Conservation (phyloP, 2,113 vertebrate genomes). For the Candoia aspera region DNA sequence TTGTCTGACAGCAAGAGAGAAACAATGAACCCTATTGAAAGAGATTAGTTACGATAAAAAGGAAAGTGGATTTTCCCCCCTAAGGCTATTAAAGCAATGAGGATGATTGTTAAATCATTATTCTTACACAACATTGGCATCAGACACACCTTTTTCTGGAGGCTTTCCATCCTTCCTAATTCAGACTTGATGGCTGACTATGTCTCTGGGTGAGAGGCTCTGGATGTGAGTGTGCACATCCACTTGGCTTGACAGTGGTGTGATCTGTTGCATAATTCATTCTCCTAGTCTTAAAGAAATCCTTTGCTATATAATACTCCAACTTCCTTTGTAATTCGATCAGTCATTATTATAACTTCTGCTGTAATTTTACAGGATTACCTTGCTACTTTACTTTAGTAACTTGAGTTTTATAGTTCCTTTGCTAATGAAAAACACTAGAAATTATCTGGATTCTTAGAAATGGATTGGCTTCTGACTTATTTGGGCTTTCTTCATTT, state of each 20-base stretch:
- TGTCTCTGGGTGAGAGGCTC: constrained; percentile 38
- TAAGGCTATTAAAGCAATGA: constrained; percentile 65
- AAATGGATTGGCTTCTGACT: neutral
- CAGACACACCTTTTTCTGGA: constrained; percentile 74
- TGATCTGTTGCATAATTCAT: constrained; percentile 68
- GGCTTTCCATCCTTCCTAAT: constrained; percentile 60
- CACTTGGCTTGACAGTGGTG: constrained; percentile 51
- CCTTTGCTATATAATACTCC: constrained; percentile 63
- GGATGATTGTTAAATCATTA: constrained; percentile 66
- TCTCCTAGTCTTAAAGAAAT: constrained; percentile 62
- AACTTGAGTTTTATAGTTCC: constrained; percentile 29
- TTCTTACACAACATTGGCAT: constrained; percentile 71
- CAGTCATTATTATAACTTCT: constrained; percentile 51
- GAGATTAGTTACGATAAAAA: constrained; percentile 74
- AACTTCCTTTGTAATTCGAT: constrained; percentile 61
- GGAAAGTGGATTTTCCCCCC: constrained; percentile 44
- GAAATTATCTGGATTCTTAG: neutral
- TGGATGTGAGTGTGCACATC: constrained; percentile 60
- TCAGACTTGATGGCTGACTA: constrained; percentile 50
- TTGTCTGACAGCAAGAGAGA: constrained; percentile 62
- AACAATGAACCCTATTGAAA: constrained; percentile 74
- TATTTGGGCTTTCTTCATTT: neutral
- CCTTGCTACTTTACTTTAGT: neutral
- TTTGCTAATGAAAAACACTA: constrained; percentile 12
- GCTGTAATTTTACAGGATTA: constrained; percentile 23